phyloP scores from a whole-genome alignment of 1,140 invertebrate genomes.

The Riptortus pedestris region DNA sequence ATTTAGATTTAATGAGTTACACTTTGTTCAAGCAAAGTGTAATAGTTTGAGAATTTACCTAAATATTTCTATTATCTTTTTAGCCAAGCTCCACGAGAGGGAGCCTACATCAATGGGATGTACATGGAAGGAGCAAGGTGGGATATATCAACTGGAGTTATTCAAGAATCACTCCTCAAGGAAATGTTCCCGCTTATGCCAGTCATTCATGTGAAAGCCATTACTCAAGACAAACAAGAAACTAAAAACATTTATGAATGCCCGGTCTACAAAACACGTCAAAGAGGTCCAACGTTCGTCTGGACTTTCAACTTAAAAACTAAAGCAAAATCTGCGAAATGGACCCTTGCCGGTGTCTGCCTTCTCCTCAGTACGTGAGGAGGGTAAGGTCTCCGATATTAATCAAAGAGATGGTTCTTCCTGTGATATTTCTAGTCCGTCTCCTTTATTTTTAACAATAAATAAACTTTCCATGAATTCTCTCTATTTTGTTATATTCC shows the following conservation, averaged over 20 bases:
- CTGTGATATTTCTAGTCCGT: too few relatives aligned
- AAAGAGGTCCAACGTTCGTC: slow-evolving; percentile 80
- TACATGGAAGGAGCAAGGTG: slow-evolving; percentile 91
- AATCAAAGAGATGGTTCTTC: too few relatives aligned
- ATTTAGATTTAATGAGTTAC: too few relatives aligned
- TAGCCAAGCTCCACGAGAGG: slow-evolving; percentile 75
- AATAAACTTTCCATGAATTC: too few relatives aligned
- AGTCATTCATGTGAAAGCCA: slow-evolving; percentile 71
- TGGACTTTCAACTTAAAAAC: slow-evolving; percentile 93
- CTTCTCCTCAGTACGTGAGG: slow-evolving; percentile 73
- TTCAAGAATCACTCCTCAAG: slow-evolving; percentile 75
- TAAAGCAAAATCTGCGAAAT: slow-evolving; percentile 77
- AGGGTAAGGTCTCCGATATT: not conserved
- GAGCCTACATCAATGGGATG: slow-evolving; percentile 79
- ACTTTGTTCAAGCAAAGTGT: too few relatives aligned
- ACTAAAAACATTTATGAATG: slow-evolving; percentile 77
- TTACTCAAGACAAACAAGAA: slow-evolving; percentile 62
- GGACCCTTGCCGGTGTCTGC: slow-evolving; percentile 85
- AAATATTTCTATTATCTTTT: too few relatives aligned
- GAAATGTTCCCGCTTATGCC: slow-evolving; percentile 84
- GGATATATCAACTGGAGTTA: slow-evolving; percentile 64
- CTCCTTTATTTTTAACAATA: too few relatives aligned
- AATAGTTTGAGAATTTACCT: too few relatives aligned
- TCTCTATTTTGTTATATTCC: too few relatives aligned
- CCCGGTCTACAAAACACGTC: slow-evolving; percentile 83